These are phyloP conservation scores for Macroteleia sp. DNA, from an alignment of 2,888 invertebrate genomes.

Conservation along the genomic window DNA sequence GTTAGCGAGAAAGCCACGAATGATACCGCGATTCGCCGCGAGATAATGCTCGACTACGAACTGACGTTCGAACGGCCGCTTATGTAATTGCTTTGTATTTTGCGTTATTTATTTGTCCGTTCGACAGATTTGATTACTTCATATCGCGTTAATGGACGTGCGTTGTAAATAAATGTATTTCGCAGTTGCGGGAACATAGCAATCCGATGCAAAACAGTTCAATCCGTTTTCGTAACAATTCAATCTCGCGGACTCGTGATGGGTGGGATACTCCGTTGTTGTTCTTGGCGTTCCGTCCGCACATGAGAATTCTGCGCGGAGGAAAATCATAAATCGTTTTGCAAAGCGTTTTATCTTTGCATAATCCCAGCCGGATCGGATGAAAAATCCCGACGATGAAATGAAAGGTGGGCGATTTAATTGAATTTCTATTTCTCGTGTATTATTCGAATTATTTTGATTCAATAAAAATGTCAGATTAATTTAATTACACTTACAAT, in stretches of 20 bases:
- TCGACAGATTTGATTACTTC: slow-evolving; percentile 57
- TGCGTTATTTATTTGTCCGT: slow-evolving; percentile 52
- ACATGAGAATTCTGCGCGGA: slow-evolving; percentile 39
- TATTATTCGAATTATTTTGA: background rate
- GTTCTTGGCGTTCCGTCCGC: slow-evolving; percentile 34
- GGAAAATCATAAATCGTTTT: slow-evolving; percentile 45
- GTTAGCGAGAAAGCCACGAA: slow-evolving; percentile 42
- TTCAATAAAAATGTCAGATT: background rate
- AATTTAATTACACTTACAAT: no score
- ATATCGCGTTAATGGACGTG: slow-evolving; percentile 52
- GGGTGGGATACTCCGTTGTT: slow-evolving; percentile 47
- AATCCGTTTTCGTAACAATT: slow-evolving; percentile 54
- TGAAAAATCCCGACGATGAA: slow-evolving; percentile 29
- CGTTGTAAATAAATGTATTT: slow-evolving; percentile 44
- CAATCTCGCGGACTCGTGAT: slow-evolving; percentile 48
- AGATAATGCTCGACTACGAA: slow-evolving; percentile 33
- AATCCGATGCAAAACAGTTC: slow-evolving; percentile 41
- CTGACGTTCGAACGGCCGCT: slow-evolving; percentile 19
- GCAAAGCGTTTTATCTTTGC: slow-evolving; percentile 40
- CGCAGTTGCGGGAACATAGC: slow-evolving; percentile 33
- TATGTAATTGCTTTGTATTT: slow-evolving; percentile 59
- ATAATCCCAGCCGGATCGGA: slow-evolving; percentile 35
- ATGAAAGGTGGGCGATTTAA: slow-evolving; percentile 46
- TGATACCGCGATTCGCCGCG: slow-evolving; percentile 45
- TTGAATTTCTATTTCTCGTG: slow-evolving; percentile 37